Evolutionary conservation across 2,888 invertebrate genomes (phyloP), one percentile per base, ranked within the genome.

Genomic region (Pogonocherus hispidulus): DNA sequence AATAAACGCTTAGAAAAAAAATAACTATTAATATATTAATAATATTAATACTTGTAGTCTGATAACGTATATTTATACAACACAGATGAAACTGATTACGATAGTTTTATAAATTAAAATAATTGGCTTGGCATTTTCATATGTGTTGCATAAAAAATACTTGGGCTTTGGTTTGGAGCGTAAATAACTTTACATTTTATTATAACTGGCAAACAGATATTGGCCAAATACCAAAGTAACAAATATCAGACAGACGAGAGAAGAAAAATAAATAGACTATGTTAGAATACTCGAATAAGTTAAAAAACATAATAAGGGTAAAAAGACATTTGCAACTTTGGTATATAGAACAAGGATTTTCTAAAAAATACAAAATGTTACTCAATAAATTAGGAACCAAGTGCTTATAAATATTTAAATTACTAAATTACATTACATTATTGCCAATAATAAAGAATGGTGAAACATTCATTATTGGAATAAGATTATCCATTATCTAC

Each of bases 321-420:
- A 75, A n/a, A 75, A 75, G 79, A 81, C 78, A 81, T 81, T 82
- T 81, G 82, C 75, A 75, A 76, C 81, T 82, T 82, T 79, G 82
- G 81, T 79, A 80, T 77, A 73, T 73, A 73, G 76, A 79, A 76
- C 76, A 74, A 75, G 76, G 75, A 79, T 76, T n/a, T 78, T 79
- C 79, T 82, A 81, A 82, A 82, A 82, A 78, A 82, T 81, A 82
- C 79, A 82, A 80, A 82, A 80, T 75, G 77, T 81, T 80, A 80
- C 77, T 73, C 78, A 83, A 83, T 83, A 84, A 84, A 83, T 84
- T 84, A 84, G 85, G 84, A 85, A 85, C 84, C 84, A 83, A 84
- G 84, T 84, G 84, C 83, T 84, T 84, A 83, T 82, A 83, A 82
- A 82, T 82, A 81, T 79, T 78, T 80, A 80, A 82, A 80, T 83